These are phyloP conservation scores for Terrapene triunguis DNA, from an alignment of 2,113 vertebrate genomes.

Conservation along the genomic window DNA sequence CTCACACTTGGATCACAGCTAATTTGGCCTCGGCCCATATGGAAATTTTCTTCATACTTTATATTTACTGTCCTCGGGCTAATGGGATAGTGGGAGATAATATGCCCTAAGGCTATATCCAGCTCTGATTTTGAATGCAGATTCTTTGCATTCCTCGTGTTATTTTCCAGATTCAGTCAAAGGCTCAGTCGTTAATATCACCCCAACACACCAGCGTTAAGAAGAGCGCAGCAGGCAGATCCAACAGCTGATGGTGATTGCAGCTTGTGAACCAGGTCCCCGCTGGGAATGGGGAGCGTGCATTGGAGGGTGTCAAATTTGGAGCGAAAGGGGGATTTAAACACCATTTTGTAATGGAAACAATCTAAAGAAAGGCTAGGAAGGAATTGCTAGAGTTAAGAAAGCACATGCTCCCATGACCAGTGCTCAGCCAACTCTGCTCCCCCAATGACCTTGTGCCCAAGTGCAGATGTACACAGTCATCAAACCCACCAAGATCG, in stretches of 20 bases:
- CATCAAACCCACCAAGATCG: not conserved
- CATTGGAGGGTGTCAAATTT: not conserved
- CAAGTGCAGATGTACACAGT: not conserved
- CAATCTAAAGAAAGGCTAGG: not conserved
- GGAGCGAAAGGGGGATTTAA: not conserved
- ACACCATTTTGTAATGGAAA: not conserved
- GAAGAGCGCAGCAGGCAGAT: not conserved
- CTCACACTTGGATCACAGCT: not conserved
- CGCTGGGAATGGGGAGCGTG: not conserved
- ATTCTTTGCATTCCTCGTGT: not conserved
- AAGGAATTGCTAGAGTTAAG: not conserved
- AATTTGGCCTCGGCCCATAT: not conserved
- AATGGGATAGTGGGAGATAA: not conserved
- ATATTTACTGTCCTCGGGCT: not conserved
- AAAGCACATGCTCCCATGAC: not conserved
- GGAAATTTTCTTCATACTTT: not conserved
- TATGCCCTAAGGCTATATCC: not conserved
- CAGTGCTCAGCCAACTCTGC: not conserved
- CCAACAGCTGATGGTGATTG: not conserved
- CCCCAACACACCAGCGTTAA: not conserved
- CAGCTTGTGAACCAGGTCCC: not conserved
- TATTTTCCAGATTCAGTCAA: conserved; percentile 1
- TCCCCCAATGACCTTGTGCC: not conserved
- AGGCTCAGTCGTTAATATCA: not conserved
- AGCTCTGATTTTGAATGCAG: not conserved